Evolutionary conservation across 2,888 invertebrate genomes (phyloP).

Genomic region (Drosophila flavopinicola): DNA sequence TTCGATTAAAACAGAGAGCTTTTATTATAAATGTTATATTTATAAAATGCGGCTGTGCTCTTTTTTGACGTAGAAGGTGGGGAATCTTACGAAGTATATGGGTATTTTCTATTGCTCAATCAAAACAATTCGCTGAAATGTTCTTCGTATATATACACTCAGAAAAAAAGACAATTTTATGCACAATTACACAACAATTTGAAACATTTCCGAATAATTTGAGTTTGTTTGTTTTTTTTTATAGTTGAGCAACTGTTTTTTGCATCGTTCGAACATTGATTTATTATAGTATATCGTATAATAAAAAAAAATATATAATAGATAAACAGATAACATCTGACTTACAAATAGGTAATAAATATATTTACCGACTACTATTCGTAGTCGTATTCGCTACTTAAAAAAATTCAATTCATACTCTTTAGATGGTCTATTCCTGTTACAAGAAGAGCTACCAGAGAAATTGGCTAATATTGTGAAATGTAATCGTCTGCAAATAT

Average conservation of each 20-base stretch:
- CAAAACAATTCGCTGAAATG: too few species aligned
- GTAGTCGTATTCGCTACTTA: constrained; percentile 45
- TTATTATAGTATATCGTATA: constrained; percentile 27
- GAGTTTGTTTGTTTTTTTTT: neutral
- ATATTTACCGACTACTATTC: constrained; percentile 20
- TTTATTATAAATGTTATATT: neutral
- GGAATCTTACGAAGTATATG: too few species aligned
- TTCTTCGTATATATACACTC: too few species aligned
- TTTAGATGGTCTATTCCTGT: constrained; percentile 34
- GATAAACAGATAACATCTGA: constrained; percentile 21
- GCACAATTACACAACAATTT: too few species aligned
- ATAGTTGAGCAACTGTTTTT: constrained; percentile 7
- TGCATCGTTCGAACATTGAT: constrained; percentile 13
- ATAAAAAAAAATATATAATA: constrained; percentile 18
- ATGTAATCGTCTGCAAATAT: constrained; percentile 18
- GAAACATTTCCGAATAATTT: too few species aligned
- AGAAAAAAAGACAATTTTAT: too few species aligned
- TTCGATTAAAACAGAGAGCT: neutral
- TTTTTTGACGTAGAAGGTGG: too few species aligned
- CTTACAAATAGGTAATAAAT: constrained; percentile 46
- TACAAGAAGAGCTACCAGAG: constrained; percentile 37
- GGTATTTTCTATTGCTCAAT: too few species aligned
- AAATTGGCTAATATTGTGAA: constrained; percentile 8
- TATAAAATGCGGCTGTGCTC: too few species aligned
- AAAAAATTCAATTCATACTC: constrained; percentile 10